Evolutionary conservation across 2,888 invertebrate species (phyloP), one percentile per base, ranked within the genome.

Genomic region (Amphipoea lucens): DNA sequence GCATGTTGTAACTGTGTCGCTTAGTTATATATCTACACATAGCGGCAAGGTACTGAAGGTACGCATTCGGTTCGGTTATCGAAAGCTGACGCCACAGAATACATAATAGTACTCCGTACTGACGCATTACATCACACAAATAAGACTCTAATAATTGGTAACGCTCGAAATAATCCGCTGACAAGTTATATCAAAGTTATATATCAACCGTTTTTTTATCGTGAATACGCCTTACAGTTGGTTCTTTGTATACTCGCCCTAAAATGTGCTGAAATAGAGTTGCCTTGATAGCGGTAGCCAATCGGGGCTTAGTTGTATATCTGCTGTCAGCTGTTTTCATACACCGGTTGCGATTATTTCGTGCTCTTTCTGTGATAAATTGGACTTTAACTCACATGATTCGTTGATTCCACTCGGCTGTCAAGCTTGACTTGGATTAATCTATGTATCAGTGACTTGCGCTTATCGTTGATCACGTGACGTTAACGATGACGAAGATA

Each of bases 401-500:
- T 73, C 36, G 66, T 54, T 45, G 51, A n/a, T 57, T 57, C n/a
- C 5, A 36, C 17, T 63, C 67, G 40, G 14, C 23, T 60, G 66
- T 45, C 54, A 51, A 69, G 68, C n/a, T 74, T n/a, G 40, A 12
- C 54, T 51, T 69, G 29, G n/a, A 14, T 68, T 63, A 68, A 62
- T 63, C 14, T 40, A 63, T 42, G 62, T 29, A 62, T n/a, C 11
- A 60, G 80, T 83, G 81, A 77, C 81, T 84, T 74, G 77, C 71
- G 78, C 51, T 79, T 79, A 76, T 76, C 67, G 45, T 51, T 51
- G 42, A 23, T 70, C 69, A 57, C 70, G 83, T 88, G 85, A 90
- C 87, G 83, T 85, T 83, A 90, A 79, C 85, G 80, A 93, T 93
- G 93, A 89, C 90, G 78, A 83, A 81, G 74, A 85, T 89, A 62